Base-by-base conservation (phyloP, 2,113 vertebrate species). In the Takifugu bimaculatus region DNA sequence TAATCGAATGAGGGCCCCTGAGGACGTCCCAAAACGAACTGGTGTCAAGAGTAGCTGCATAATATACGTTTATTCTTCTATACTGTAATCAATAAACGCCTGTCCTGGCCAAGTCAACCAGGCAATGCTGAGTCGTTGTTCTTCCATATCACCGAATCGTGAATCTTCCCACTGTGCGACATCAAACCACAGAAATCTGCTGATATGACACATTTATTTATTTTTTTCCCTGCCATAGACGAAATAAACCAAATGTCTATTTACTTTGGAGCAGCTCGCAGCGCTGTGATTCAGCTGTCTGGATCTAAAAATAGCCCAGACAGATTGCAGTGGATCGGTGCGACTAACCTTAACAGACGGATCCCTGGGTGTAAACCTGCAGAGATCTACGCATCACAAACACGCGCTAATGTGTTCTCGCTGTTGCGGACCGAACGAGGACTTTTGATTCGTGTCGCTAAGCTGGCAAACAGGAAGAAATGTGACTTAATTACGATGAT, bases 401-500 rank as follows among this genome's bases (percentile, higher is more conserved):
- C 6, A 20, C 7, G 14, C 27, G 43, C 54, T 45, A 5, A 50
- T 2, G 0, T 20, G 15, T 4, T 15, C 9, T 14, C 13, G 4
- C 13, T 4, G 1, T 4, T 32, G 47, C 64, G 50, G 10, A 48
- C 9, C 59, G 6, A 50, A 15, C 7, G 25, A 25, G 13, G 2
- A n/a, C 45, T 5, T 43, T 67, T 65, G 63, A 74, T 12, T 56
- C 4, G 1, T 13, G 20, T 26, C 3, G 54, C 60, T 48, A 60
- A 70, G 70, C 43, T 63, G 20, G 63, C 32, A 72, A 77, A 68
- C 54, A 70, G 42, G 27, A 75, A 78, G 27, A 69, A 42, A 56
- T 2, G 7, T 67, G 64, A 47, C 29, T 49, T 60, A 55, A 78
- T 73, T 60, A 53, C 28, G 53, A 13, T 13, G 26, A 65, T 78